A percentile compares a stretch with the other conserved stretches of the same genome.
Evolutionary conservation across 2,113 vertebrate species (phyloP).

Genomic region (Salvelinus namaycush): DNA sequence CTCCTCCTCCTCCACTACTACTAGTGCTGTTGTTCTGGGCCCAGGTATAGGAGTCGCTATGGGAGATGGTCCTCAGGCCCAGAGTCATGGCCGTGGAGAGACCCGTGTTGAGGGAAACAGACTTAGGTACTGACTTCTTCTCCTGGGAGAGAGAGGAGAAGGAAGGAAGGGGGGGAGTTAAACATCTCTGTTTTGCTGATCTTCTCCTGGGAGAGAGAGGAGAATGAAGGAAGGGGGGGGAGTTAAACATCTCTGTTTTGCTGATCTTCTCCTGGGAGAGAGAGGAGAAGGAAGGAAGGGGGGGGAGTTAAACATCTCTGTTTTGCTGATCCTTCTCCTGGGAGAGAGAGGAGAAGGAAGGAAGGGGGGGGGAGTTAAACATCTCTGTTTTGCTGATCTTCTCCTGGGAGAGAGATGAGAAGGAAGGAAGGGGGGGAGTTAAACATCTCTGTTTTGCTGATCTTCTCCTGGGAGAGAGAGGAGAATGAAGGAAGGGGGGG

Average conservation of each 20-base stretch:
- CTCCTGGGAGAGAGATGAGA: constrained; percentile 34
- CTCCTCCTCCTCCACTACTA: constrained; percentile 49
- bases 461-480: constrained; percentile 43
- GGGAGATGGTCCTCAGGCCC: constrained; percentile 53
- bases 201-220: constrained; percentile 37
- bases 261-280: constrained; percentile 41
- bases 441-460: too few species aligned
- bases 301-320: background rate
- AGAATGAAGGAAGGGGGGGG: background rate
- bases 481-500: background rate
- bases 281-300: background rate
- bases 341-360: constrained; percentile 6
- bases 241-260: too few species aligned
- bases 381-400: constrained; percentile 3
- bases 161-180: background rate
- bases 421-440: background rate
- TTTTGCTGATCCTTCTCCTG: constrained; percentile 31
- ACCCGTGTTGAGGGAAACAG: constrained; percentile 64
- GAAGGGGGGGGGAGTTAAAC: background rate
- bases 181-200: background rate
- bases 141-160: constrained; percentile 29
- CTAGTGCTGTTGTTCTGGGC: constrained; percentile 58
- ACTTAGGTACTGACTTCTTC: constrained; percentile 60
- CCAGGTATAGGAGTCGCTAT: constrained; percentile 83
- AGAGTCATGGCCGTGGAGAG: constrained; percentile 27